phyloP scores from a whole-genome alignment of 2,797 vertebrate species.

The Dendrocincla fuliginosa region DNA sequence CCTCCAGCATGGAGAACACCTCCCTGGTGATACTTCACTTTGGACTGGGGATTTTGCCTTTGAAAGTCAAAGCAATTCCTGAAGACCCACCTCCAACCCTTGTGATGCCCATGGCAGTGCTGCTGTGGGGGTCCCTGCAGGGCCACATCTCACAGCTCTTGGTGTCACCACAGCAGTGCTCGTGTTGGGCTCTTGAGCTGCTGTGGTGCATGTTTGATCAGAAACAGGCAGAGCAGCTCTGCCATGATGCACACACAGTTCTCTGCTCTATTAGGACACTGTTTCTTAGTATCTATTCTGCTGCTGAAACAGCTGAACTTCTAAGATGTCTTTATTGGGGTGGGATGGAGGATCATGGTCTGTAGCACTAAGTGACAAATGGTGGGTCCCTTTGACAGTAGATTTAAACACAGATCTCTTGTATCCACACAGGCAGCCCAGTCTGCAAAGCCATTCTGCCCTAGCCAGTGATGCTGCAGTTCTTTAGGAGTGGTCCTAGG shows the following conservation, averaged over 20 bases:
- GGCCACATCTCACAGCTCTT: neutral
- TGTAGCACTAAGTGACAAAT: neutral
- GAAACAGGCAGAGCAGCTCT: neutral
- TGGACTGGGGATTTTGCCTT: neutral
- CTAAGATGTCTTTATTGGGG: neutral
- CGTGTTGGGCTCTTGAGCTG: accelerated
- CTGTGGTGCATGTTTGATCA: accelerated
- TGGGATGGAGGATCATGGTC: neutral
- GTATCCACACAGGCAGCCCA: neutral
- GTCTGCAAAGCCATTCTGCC: neutral
- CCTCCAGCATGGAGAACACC: neutral
- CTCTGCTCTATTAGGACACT: neutral
- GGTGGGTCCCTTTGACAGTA: neutral
- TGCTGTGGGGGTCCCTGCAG: neutral
- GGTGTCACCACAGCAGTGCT: accelerated
- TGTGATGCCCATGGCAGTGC: accelerated
- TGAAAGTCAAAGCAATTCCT: neutral
- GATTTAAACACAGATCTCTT: neutral
- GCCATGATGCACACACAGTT: accelerated
- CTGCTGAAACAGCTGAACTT: neutral
- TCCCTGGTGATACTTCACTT: neutral
- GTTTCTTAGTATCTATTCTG: neutral
- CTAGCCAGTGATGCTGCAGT: neutral
- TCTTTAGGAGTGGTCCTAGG: neutral
- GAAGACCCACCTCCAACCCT: neutral